A percentile compares a stretch with the other conserved stretches of the same genome.
Conservation (phyloP, 1,140 invertebrate genomes). For the Apis florea region DNA sequence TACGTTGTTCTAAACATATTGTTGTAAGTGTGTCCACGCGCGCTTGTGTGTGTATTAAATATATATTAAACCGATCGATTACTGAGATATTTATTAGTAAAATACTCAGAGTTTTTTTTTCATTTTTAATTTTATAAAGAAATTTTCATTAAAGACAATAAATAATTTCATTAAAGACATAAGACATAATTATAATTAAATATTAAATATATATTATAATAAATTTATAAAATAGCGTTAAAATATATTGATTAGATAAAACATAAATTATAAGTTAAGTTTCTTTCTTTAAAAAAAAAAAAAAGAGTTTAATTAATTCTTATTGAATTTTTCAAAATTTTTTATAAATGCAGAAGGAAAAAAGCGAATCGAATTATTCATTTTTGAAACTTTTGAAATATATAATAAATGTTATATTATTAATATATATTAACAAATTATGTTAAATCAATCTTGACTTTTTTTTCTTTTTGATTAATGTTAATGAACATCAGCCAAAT, state of each 20-base stretch:
- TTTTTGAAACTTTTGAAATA: neutral
- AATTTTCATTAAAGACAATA: neutral
- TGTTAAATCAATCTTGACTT: neutral
- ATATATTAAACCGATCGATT: neutral
- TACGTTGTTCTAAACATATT: neutral
- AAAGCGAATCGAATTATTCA: neutral
- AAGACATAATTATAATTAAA: neutral
- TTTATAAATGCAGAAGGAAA: neutral
- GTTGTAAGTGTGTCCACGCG: no score
- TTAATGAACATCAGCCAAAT: neutral
- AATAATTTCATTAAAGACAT: neutral
- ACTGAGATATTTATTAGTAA: neutral
- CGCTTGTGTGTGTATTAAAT: no score
- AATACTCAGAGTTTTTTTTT: neutral
- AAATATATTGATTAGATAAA: no score
- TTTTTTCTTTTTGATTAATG: neutral
- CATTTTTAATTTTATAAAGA: neutral
- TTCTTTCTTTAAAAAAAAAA: neutral
- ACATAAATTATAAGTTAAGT: neutral
- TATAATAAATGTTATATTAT: slow-evolving; percentile 11
- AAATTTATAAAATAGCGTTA: no score
- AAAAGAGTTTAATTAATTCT: neutral
- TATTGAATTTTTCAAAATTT: neutral
- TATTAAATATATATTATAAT: neutral
- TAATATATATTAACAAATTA: no score